A percentile compares a stretch with the other conserved stretches of the same genome.
These are phyloP conservation scores for Acheta domesticus DNA, from an alignment of 2,888 invertebrate species.

Conservation along the genomic window DNA sequence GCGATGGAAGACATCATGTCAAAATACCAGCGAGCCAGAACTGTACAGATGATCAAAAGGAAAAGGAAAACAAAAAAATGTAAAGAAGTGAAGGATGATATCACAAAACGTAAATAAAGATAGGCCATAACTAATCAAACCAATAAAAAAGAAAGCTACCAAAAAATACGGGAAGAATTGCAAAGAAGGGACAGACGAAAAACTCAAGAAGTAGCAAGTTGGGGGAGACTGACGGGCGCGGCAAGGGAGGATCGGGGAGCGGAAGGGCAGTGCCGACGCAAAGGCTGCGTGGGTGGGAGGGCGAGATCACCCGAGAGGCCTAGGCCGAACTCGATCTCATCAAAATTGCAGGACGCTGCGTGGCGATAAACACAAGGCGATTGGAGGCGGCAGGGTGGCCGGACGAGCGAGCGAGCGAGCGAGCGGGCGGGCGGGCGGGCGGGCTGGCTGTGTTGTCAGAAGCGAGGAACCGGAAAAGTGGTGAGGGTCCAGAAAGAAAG, in stretches of 20 bases:
- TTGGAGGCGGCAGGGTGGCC: not conserved
- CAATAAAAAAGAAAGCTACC: no score
- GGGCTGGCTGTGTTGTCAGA: not conserved
- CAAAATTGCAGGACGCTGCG: constrained; percentile 3
- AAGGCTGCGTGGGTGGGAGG: not conserved
- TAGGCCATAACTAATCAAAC: no score
- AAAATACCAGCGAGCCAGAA: no score
- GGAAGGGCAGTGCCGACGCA: not conserved
- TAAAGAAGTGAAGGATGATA: no score
- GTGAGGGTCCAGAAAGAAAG: not conserved
- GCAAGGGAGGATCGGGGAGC: not conserved
- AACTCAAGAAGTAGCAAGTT: no score
- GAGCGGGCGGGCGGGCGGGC: not conserved
- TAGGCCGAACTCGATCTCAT: not conserved
- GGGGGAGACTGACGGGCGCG: not conserved
- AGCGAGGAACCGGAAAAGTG: not conserved
- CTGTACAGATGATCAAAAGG: no score
- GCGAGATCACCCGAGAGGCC: not conserved
- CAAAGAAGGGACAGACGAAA: no score
- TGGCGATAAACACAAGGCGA: constrained; percentile 9
- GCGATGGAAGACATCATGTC: no score
- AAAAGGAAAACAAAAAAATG: no score
- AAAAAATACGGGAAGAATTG: no score
- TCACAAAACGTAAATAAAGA: no score
- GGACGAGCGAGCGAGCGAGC: no score